Conservation (phyloP, 2,113 vertebrate genomes). For the Procapra przewalskii region DNA sequence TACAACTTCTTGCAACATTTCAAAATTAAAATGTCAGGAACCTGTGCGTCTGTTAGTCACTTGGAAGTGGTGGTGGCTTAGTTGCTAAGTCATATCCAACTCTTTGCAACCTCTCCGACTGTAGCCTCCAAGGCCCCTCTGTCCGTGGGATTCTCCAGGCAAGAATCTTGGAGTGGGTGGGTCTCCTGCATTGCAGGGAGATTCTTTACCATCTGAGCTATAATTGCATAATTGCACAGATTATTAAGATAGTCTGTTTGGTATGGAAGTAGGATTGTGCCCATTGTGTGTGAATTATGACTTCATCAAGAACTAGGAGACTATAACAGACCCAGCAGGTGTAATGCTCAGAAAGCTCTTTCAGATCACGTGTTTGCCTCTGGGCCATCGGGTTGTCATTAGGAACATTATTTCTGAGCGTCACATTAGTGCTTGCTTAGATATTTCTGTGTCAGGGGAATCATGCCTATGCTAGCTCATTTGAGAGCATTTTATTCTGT, state of each 20-base stretch:
- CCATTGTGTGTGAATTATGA: not conserved
- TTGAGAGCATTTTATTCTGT: not conserved
- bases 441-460: not conserved
- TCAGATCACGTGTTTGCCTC: not conserved
- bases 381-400: fast-evolving
- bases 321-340: not conserved
- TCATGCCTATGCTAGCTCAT: not conserved
- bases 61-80: not conserved
- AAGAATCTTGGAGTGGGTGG: not conserved
- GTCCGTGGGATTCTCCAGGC: not conserved
- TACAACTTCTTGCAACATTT: not conserved
- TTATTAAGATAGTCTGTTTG: not conserved
- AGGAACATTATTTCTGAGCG: not conserved
- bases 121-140: not conserved
- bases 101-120: not conserved
- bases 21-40: not conserved
- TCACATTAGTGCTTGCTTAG: not conserved
- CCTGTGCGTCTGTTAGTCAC: not conserved
- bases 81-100: too few relatives aligned
- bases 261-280: not conserved
- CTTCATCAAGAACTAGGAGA: not conserved
- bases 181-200: not conserved
- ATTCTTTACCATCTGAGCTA: not conserved
- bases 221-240: not conserved
- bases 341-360: not conserved